Percentiles rank a stretch among this genome's conserved stretches.
Evolutionary conservation across 2,888 invertebrate genomes (phyloP).

Genomic region (Habroteleia sp.): DNA sequence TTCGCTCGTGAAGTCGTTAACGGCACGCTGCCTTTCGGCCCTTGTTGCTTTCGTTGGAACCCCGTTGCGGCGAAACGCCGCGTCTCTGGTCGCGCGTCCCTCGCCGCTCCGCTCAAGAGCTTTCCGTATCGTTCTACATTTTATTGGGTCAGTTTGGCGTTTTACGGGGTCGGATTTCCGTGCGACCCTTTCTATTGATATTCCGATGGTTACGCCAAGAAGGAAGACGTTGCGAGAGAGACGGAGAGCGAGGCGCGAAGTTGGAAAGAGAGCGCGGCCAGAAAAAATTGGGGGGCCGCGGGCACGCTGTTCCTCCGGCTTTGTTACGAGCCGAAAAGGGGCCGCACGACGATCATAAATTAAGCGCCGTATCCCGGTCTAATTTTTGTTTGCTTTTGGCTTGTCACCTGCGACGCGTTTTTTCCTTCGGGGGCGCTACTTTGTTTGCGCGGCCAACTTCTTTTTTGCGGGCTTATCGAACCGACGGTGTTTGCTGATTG

Average conservation of each 20-base stretch:
- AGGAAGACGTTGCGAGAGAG: slow-evolving; percentile 11
- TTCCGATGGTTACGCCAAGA: slow-evolving; percentile 23
- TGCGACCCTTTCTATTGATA: slow-evolving; percentile 42
- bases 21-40: slow-evolving; percentile 49
- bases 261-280: not conserved
- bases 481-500: too few relatives aligned
- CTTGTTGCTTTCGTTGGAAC: slow-evolving; percentile 59
- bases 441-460: slow-evolving; percentile 21
- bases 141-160: slow-evolving; percentile 60
- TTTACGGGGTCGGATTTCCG: slow-evolving; percentile 57
- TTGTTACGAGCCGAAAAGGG: slow-evolving; percentile 48
- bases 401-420: slow-evolving; percentile 47
- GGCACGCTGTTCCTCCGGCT: too few relatives aligned
- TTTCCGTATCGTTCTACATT: slow-evolving; percentile 52
- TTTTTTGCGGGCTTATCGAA: too few relatives aligned
- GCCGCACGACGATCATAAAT: slow-evolving; percentile 50
- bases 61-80: slow-evolving; percentile 52
- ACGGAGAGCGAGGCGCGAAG: slow-evolving; percentile 14
- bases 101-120: slow-evolving; percentile 34
- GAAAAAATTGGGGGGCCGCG: slow-evolving; percentile 6
- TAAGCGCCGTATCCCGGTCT: slow-evolving; percentile 43
- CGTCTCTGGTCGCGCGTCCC: slow-evolving; percentile 6
- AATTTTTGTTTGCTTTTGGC: slow-evolving; percentile 62
- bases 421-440: slow-evolving; percentile 42
- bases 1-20: slow-evolving; percentile 49